Evolutionary conservation across 2,113 vertebrate species (phyloP), one percentile per base, ranked within the genome.

Genomic region (Pelodiscus sinensis): DNA sequence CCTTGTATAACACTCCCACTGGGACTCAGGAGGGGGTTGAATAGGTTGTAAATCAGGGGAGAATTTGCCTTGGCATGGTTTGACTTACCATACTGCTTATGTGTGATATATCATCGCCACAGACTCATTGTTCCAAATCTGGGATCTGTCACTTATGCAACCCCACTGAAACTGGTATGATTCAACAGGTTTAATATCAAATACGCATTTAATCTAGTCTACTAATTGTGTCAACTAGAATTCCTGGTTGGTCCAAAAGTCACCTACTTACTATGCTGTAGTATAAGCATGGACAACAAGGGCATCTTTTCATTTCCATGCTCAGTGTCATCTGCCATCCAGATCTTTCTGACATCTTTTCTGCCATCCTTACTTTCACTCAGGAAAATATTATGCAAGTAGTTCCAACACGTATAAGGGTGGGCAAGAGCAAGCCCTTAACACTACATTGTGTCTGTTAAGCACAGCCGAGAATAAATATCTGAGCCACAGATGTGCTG

Each of bases 401-500:
- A 50, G 73, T 50, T 19, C 38, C 73, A 77, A 75, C 5, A 5
- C 11, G 19, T 22, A 4, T 75, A 75, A 50, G 51, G 85, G 84
- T 6, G 15, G 44, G 29, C 52, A 77, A 78, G 51, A 73, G 27
- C 3, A 1, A 1, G 4, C 19, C 51, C 38, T 60, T 27, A 25
- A 21, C 18, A 14, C 2, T 1, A 11, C 71, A 58, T 0, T 1
- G 51, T 1, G 44, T 50, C 22, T 0, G 55, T 22, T 57, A 55
- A 86, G 85, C 57, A 0, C 57, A 44, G 78, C 31, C 15, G 3
- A 71, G 35, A 75, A 24, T 79, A 81, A 35, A 27, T 0, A 0
- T 51, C 84, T 19, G 2, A 0, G 38, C 35, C 18, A 0, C 0
- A 3, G 52, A 58, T 8, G 0, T 0, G 4, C 31, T 2, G 7